Evolutionary conservation across 2,888 invertebrate genomes (phyloP).

Genomic region (Idaea biselata): DNA sequence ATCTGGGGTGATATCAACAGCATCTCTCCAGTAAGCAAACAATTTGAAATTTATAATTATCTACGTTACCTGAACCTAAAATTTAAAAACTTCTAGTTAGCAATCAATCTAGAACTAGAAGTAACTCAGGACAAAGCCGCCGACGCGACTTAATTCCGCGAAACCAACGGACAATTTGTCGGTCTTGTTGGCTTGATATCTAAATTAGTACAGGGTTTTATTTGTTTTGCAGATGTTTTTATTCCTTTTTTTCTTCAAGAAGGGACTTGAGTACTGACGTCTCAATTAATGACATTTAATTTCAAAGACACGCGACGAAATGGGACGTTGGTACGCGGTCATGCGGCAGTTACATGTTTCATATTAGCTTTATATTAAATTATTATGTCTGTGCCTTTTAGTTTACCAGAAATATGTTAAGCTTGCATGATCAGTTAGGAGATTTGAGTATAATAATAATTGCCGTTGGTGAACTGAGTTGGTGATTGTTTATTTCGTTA

Average conservation of each 20-base stretch:
- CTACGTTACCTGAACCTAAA: too few relatives aligned
- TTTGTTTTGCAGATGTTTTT: conserved; percentile 54
- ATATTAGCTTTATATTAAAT: not conserved
- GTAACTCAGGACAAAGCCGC: conserved; percentile 25
- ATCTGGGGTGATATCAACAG: too few relatives aligned
- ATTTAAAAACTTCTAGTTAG: not conserved
- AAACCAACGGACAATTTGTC: conserved; percentile 70
- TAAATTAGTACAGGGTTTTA: conserved; percentile 59
- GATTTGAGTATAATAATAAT: not conserved
- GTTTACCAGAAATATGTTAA: not conserved
- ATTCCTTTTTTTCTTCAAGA: conserved; percentile 47
- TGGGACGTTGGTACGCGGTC: conserved; percentile 26
- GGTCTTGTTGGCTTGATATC: conserved; percentile 71
- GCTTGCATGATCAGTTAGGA: not conserved
- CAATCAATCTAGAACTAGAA: not conserved
- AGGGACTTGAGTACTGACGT: conserved; percentile 58
- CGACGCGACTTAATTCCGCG: conserved; percentile 52
- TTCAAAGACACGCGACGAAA: conserved; percentile 58
- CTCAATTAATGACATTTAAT: conserved; percentile 74
- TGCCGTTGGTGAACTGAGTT: not conserved
- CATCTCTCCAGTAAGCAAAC: too few relatives aligned
- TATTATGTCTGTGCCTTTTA: not conserved
- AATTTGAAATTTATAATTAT: too few relatives aligned
- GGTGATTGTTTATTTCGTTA: too few relatives aligned
- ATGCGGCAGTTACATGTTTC: conserved; percentile 27